Percentiles rank a stretch among this genome's conserved stretches.
Conservation (phyloP, 2,797 vertebrate species). For the Sebastes minor region DNA sequence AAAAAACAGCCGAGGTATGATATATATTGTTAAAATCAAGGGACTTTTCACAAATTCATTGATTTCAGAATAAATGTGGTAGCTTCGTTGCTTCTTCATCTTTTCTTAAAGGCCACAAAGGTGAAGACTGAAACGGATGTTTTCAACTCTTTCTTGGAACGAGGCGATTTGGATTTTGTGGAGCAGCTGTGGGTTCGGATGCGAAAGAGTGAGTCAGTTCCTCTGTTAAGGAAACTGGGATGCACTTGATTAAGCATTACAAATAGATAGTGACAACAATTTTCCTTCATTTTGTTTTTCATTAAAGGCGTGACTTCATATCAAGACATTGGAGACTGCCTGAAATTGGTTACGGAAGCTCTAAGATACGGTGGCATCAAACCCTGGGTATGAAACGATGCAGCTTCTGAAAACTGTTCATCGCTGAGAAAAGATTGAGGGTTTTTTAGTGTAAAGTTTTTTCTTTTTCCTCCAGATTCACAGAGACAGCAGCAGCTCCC, state of each 20-base stretch:
- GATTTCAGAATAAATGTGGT: background rate
- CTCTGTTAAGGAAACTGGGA: background rate
- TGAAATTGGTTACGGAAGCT: constrained; percentile 87
- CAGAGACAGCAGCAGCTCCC: constrained; percentile 90
- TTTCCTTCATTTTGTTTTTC: constrained; percentile 15
- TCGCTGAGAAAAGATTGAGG: background rate
- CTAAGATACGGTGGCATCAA: constrained; percentile 88
- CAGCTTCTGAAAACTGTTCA: background rate
- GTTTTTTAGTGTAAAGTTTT: background rate
- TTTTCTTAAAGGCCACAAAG: constrained; percentile 68
- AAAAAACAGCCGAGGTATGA: constrained; percentile 81
- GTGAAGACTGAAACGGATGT: constrained; percentile 80
- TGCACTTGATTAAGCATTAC: background rate
- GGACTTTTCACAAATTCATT: background rate
- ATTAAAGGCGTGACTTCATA: constrained; percentile 88
- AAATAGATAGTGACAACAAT: background rate
- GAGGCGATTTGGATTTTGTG: constrained; percentile 93
- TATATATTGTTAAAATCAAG: background rate
- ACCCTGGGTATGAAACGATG: constrained; percentile 87
- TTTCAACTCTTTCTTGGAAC: constrained; percentile 83
- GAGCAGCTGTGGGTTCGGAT: constrained; percentile 95
- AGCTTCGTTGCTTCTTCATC: background rate
- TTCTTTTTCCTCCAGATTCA: constrained; percentile 85
- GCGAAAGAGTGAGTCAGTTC: constrained; percentile 86
- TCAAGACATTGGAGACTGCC: constrained; percentile 89